Base-by-base conservation (phyloP, 2,888 invertebrate species). In the Ormyrus pomaceus region DNA sequence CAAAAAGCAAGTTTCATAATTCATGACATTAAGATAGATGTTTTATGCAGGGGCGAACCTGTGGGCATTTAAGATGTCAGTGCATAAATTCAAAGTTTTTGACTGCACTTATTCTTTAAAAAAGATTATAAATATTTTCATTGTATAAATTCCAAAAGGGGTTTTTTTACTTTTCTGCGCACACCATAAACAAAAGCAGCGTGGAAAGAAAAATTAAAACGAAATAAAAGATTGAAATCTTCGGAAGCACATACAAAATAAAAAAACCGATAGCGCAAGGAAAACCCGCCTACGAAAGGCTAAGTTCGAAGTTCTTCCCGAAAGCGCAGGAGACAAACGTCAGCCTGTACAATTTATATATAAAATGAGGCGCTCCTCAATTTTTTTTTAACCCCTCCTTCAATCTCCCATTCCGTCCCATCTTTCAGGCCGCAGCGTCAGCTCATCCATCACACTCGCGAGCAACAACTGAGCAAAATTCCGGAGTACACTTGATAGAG, bases 391-490 rank as follows among this genome's bases (percentile, higher is more conserved):
- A 6, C 62, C 48, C 34, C 48, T 50, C 56, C 34, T 34, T 34
- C 34, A 34, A 34, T 34, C 34, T 34, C 34, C 34, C 34, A 34
- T 4, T 34, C 10, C 62, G 6, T 19, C 11, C 11, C 68, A 9
- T 58, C 56, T 70, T 72, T 75, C 55, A 59, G 59, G n/a, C 55
- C 58, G 45, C 6, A 62, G 62, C 34, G 34, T 34, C 19, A 61
- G n/a, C 58, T 59, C 77, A 80, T 77, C 65, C 65, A 70, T 81
- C 80, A 74, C 68, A 34, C n/a, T 11, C 56, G n/a, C 55, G 59
- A 53, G 62, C 68, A 34, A 58, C 45, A 11, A 48, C 48, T 13
- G 51, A 19, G 65, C 59, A 80, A 80, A 80, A 80, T 80, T 19
- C 61, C 50, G 66, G 66, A 70, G 80, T 79, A 65, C 55, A 50